Evolutionary conservation across 64 coral and sea anemone species (phyloP).

Genomic region (Actinia tenebrosa): DNA sequence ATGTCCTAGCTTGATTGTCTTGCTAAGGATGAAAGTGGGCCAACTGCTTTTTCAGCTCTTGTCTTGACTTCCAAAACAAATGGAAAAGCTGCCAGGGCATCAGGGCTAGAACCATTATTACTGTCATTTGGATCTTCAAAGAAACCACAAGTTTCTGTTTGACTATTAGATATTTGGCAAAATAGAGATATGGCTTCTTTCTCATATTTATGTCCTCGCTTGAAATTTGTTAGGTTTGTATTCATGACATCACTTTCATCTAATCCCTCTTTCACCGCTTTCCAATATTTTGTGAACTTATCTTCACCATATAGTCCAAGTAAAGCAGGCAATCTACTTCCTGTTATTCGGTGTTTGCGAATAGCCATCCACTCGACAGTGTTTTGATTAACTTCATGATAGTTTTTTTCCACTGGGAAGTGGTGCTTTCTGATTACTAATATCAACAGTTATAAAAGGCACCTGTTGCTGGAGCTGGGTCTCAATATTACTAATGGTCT

Average conservation of each 20-base stretch:
- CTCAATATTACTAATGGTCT: conserved; percentile 24
- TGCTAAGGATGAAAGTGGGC: conserved; percentile 33
- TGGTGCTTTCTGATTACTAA: conserved; percentile 37
- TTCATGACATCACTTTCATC: no score
- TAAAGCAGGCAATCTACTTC: no score
- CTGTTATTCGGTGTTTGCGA: no score
- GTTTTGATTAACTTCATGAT: conserved; percentile 48
- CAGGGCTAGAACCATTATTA: conserved; percentile 31
- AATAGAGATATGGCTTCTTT: no score
- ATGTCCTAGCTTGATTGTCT: conserved; percentile 26
- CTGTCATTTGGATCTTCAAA: no score
- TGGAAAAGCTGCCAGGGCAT: conserved; percentile 35
- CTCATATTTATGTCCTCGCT: no score
- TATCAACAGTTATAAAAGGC: conserved; percentile 16
- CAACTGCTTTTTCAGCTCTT: conserved; percentile 38
- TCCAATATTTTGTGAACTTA: no score
- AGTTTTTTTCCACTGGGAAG: conserved; percentile 24
- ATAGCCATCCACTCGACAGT: conserved; percentile 24
- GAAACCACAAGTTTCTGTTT: no score
- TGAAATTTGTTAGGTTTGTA: no score
- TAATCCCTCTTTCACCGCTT: no score
- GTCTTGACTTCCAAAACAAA: conserved; percentile 48
- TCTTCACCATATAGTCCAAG: no score
- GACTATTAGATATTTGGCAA: no score
- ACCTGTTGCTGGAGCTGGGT: conserved; percentile 30